Conservation (phyloP, 2,113 vertebrate species). For the Poecile atricapillus region DNA sequence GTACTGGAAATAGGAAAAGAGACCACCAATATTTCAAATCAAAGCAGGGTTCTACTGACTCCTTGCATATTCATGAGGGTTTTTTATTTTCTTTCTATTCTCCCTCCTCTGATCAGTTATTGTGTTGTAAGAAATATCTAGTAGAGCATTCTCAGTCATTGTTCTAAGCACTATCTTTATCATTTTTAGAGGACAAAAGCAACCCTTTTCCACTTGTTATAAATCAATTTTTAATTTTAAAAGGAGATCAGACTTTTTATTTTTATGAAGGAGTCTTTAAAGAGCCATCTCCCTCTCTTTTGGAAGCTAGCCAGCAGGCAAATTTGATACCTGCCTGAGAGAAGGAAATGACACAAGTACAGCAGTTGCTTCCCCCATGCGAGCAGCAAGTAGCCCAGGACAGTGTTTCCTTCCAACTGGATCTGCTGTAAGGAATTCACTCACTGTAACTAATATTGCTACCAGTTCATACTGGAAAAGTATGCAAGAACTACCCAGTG, state of each 20-base stretch:
- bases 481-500: neutral
- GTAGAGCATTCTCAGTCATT: slow-evolving; percentile 40
- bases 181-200: slow-evolving; percentile 70
- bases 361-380: neutral
- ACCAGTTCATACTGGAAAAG: neutral
- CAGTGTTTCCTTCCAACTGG: neutral
- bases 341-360: neutral
- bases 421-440: neutral
- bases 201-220: slow-evolving; percentile 58
- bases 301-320: slow-evolving; percentile 48
- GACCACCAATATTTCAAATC: slow-evolving; percentile 39
- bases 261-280: slow-evolving; percentile 68
- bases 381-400: neutral
- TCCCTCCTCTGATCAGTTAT: slow-evolving; percentile 33
- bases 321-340: slow-evolving; percentile 31
- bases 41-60: slow-evolving; percentile 11
- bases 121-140: slow-evolving; percentile 16
- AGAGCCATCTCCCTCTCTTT: slow-evolving; percentile 35
- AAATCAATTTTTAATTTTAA: slow-evolving; percentile 78
- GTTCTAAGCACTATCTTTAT: slow-evolving; percentile 50
- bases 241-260: slow-evolving; percentile 67
- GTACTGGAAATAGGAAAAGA: slow-evolving; percentile 14
- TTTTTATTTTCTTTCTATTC: slow-evolving; percentile 41
- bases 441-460: neutral
- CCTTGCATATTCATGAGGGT: slow-evolving; percentile 13